These are phyloP conservation scores for Palythoa caribaeorum DNA, from an alignment of 92 coral and sea anemone genomes.

Conservation along the genomic window DNA sequence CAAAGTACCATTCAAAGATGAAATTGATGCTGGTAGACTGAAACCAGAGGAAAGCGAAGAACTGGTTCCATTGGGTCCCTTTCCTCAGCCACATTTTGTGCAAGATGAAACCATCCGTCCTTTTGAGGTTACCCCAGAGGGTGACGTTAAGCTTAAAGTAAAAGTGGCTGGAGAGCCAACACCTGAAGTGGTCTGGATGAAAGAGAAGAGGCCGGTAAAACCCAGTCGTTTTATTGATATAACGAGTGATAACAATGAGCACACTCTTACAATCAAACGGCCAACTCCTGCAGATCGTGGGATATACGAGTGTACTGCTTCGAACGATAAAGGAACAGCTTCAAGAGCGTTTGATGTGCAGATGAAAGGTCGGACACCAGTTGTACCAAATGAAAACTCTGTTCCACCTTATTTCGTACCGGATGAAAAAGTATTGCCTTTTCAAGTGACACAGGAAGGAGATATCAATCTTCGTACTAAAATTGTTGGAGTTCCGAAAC, in stretches of 20 bases:
- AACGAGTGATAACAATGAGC: constrained; percentile 63
- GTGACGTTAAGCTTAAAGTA: constrained; percentile 79
- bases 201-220: constrained; percentile 75
- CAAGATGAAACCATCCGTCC: constrained; percentile 60
- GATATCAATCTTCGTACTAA: constrained; percentile 36
- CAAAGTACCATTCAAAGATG: constrained; percentile 39
- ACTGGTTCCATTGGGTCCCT: not conserved
- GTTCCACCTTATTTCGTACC: constrained; percentile 77
- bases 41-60: constrained; percentile 38
- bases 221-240: constrained; percentile 75
- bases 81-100: constrained; percentile 70
- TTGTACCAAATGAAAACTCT: constrained; percentile 53
- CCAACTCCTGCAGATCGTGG: constrained; percentile 80
- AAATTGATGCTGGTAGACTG: constrained; percentile 13
- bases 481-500: constrained; percentile 50
- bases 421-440: constrained; percentile 28
- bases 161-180: constrained; percentile 79
- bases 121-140: constrained; percentile 74
- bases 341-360: constrained; percentile 65
- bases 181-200: constrained; percentile 82
- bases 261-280: constrained; percentile 73
- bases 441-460: constrained; percentile 51
- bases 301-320: constrained; percentile 74
- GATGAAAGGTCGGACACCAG: constrained; percentile 63
- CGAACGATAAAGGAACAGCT: constrained; percentile 76